Conservation (phyloP, 2,888 invertebrate species). For the Andrena dorsata region DNA sequence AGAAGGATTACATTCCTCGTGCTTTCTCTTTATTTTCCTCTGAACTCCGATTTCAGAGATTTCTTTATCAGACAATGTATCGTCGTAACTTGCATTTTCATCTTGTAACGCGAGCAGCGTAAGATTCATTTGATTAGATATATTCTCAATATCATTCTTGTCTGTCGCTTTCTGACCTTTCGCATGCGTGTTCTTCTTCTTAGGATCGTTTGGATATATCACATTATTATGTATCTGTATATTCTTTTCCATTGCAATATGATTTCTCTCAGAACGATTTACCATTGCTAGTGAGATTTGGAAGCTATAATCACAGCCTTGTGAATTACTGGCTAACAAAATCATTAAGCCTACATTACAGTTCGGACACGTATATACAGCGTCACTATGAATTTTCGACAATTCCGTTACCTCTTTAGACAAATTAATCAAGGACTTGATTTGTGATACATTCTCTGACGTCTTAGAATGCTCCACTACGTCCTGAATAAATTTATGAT, state of each 20-base stretch:
- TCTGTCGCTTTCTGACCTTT: conserved; percentile 11
- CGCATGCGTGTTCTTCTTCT: conserved; percentile 21
- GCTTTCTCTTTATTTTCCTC: conserved; percentile 31
- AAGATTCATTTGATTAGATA: conserved; percentile 16
- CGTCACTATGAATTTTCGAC: conserved; percentile 56
- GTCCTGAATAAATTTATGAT: conserved; percentile 65
- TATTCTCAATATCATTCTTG: conserved; percentile 24
- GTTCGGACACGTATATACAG: conserved; percentile 70
- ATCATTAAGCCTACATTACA: conserved; percentile 71
- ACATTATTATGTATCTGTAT: conserved; percentile 31
- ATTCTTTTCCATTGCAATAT: conserved; percentile 26
- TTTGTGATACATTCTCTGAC: conserved; percentile 25
- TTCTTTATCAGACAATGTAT: conserved; percentile 17
- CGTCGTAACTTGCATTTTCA: conserved; percentile 4
- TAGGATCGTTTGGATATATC: conserved; percentile 8
- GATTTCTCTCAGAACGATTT: conserved; percentile 37
- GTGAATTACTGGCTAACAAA: conserved; percentile 59
- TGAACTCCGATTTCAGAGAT: not conserved
- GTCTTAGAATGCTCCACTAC: conserved; percentile 47
- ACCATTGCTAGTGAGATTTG: conserved; percentile 65
- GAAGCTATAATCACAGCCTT: conserved; percentile 59
- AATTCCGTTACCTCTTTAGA: conserved; percentile 48
- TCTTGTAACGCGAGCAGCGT: conserved; percentile 15
- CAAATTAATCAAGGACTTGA: conserved; percentile 30
- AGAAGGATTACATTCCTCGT: conserved; percentile 10